Conservation (phyloP, 2,113 vertebrate genomes). For the Chlorocebus sabaeus region DNA sequence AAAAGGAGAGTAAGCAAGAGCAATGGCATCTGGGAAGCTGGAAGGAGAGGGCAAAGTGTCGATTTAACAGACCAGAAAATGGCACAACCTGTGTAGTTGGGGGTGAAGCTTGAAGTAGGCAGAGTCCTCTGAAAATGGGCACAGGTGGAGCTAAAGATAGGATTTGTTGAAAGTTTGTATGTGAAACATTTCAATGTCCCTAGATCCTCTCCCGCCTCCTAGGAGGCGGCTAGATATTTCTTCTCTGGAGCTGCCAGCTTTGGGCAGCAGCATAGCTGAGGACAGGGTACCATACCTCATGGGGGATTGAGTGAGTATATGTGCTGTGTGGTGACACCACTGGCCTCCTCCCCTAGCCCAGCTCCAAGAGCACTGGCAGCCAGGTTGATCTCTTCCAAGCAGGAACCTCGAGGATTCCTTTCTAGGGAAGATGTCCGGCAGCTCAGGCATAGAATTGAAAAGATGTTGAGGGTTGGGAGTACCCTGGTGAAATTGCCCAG, state of each 20-base stretch:
- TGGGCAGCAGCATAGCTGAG: neutral
- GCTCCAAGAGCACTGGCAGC: neutral
- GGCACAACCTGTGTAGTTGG: neutral
- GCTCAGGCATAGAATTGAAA: neutral
- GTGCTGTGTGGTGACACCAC: neutral
- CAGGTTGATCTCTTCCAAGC: too few relatives aligned
- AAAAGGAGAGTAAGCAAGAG: neutral
- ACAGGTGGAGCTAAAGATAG: neutral
- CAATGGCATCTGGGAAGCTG: neutral
- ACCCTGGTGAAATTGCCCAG: neutral
- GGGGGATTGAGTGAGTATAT: rapidly evolving
- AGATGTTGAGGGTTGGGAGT: neutral
- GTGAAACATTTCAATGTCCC: too few relatives aligned
- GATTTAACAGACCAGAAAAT: neutral
- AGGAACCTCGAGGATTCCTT: neutral
- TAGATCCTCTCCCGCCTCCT: neutral
- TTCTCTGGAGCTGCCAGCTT: neutral
- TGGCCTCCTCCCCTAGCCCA: too few relatives aligned
- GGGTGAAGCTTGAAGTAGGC: neutral
- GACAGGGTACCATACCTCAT: rapidly evolving
- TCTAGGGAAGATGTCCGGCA: neutral
- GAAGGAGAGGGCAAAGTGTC: neutral
- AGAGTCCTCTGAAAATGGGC: neutral
- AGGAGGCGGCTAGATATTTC: neutral
- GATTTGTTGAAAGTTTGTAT: neutral